These are phyloP conservation scores for Calcarius lapponicus DNA, from an alignment of 2,797 vertebrate species.

Conservation along the genomic window DNA sequence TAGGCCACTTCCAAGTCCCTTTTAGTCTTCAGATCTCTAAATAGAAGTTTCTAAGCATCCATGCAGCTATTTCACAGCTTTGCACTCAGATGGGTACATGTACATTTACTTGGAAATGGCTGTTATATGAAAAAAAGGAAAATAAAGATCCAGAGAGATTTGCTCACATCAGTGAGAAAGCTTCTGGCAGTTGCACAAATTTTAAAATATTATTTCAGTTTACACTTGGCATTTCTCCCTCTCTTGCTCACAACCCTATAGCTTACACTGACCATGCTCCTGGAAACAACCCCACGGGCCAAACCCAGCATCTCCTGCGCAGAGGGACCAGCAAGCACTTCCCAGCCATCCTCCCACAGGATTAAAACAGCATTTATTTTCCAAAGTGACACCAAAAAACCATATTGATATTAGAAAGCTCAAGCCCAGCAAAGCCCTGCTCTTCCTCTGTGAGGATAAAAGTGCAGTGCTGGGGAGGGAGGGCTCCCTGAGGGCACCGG, in stretches of 20 bases:
- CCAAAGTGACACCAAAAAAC: accelerated
- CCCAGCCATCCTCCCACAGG: not conserved
- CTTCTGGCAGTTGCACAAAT: not conserved
- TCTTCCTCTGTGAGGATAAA: not conserved
- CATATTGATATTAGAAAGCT: accelerated
- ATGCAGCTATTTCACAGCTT: not conserved
- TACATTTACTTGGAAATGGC: not conserved
- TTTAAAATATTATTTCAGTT: not conserved
- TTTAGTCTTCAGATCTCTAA: not conserved
- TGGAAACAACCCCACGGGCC: not conserved
- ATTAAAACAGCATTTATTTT: no score
- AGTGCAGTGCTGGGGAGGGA: not conserved
- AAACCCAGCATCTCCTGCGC: not conserved
- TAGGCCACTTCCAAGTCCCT: not conserved
- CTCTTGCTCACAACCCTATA: not conserved
- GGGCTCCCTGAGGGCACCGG: not conserved
- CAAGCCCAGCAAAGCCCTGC: not conserved
- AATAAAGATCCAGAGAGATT: not conserved
- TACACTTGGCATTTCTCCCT: not conserved
- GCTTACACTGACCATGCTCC: accelerated
- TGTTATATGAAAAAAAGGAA: not conserved
- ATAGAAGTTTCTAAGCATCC: not conserved
- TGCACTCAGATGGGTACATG: accelerated
- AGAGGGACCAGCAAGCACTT: not conserved
- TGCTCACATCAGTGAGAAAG: not conserved